A percentile compares a stretch with the other conserved stretches of the same genome.
phyloP scores from a whole-genome alignment of 2,888 invertebrate species.

The Drosophila buzzatii region DNA sequence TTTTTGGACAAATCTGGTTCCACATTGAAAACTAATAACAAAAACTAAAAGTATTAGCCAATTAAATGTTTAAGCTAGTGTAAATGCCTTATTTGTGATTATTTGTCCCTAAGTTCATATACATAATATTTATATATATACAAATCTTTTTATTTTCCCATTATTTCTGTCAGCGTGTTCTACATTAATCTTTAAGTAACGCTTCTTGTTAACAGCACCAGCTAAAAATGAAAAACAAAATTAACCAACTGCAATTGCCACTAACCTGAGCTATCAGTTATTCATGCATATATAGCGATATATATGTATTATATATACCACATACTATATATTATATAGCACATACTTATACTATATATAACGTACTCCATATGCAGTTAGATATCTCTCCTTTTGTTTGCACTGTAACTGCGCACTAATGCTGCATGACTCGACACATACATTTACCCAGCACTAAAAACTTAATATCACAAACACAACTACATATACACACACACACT shows the following conservation, averaged over 20 bases:
- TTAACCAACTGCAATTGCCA: slow-evolving; percentile 46
- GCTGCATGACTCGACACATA: slow-evolving; percentile 70
- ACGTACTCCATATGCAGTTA: slow-evolving; percentile 34
- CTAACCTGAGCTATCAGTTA: slow-evolving; percentile 61
- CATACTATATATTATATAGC: slow-evolving; percentile 22
- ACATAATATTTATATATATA: slow-evolving; percentile 1
- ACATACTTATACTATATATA: slow-evolving; percentile 21
- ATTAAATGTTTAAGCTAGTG: slow-evolving; percentile 71
- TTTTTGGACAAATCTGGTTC: slow-evolving; percentile 67
- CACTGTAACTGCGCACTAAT: slow-evolving; percentile 61
- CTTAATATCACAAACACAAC: slow-evolving; percentile 12
- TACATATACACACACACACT: not conserved
- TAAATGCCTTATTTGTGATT: slow-evolving; percentile 61
- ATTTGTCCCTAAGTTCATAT: slow-evolving; percentile 37
- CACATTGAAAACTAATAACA: slow-evolving; percentile 43
- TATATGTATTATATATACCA: slow-evolving; percentile 17
- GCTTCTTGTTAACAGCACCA: slow-evolving; percentile 69
- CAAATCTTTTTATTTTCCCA: slow-evolving; percentile 22
- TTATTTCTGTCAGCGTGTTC: slow-evolving; percentile 32
- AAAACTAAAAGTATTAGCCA: slow-evolving; percentile 62
- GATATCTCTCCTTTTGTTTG: slow-evolving; percentile 44
- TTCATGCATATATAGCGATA: slow-evolving; percentile 22
- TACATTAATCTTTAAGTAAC: slow-evolving; percentile 48
- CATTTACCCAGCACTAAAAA: slow-evolving; percentile 43
- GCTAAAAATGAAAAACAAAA: slow-evolving; percentile 32